Evolutionary conservation across 2,797 vertebrate genomes (phyloP), one percentile per base, ranked within the genome.

Genomic region (Syndactyla subalaris): DNA sequence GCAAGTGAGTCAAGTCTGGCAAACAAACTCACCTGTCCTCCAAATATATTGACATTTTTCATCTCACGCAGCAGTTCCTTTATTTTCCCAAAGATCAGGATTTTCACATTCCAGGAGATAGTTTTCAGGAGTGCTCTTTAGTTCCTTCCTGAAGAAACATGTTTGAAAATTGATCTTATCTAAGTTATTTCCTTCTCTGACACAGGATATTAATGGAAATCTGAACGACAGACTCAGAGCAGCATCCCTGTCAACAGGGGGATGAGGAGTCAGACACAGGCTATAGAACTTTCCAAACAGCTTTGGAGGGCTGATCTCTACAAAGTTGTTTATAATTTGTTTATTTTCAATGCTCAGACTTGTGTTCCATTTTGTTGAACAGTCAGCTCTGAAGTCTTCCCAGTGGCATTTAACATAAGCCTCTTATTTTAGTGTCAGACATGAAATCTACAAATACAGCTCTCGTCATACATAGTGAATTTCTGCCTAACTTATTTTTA

Each of bases 91-190:
- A 92, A 74, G 72, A 91, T 87, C n/a, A 41, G 48, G 86, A 88
- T 67, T 92, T 91, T 94, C 41, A 70, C 72, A 80, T 91, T 83
- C 78, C 57, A 80, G 52, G 9, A 74, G 61, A 57, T 43, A 80
- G 59, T 70, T 85, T 75, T 84, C 39, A 81, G 34, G 58, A 70
- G 77, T 6, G 2, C 34, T 88, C 61, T 85, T 93, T 26, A 74
- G 68, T 14, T 81, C 38, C 75, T 85, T 88, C 89, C 85, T 75
- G 51, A 96, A 81, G 62, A 57, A 93, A 73, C 29, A 91, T 21
- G 76, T 91, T 89, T 83, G 85, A 93, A 92, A 93, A 83, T 66
- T 71, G 73, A 93, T 96, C 61, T 91, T 93, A 94, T 78, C 94
- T 49, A 62, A 91, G 72, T 80, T 75, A 91, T 92, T 96, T 95